phyloP scores from a whole-genome alignment of 2,113 vertebrate genomes.

The Morone saxatilis region DNA sequence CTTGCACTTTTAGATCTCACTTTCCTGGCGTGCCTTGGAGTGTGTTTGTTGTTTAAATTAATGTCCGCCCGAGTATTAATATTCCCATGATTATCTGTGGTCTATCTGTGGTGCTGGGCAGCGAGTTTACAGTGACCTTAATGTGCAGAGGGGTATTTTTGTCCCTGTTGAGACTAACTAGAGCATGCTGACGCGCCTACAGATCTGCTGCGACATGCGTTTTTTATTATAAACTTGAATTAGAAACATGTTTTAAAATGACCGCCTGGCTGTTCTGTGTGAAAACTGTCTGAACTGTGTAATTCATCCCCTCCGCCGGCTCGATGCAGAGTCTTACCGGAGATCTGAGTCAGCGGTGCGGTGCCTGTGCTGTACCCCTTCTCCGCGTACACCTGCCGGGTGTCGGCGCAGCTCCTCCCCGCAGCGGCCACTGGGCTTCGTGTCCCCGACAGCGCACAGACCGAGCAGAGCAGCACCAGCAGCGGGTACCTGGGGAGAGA shows the following conservation, averaged over 20 bases:
- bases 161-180: constrained; percentile 8
- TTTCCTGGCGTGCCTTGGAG: constrained; percentile 11
- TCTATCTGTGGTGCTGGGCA: neutral
- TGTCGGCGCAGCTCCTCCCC: constrained; percentile 88
- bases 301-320: neutral
- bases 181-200: constrained; percentile 17
- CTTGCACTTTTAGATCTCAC: constrained; percentile 28
- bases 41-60: neutral
- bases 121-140: constrained; percentile 22
- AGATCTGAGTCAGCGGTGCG: constrained; percentile 88
- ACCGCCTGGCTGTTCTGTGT: neutral
- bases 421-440: constrained; percentile 77
- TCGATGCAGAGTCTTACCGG: constrained; percentile 81
- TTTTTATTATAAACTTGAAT: neutral
- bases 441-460: constrained; percentile 57
- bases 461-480: constrained; percentile 66
- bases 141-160: constrained; percentile 19
- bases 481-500: constrained; percentile 44
- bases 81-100: neutral
- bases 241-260: neutral
- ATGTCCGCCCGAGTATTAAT: neutral
- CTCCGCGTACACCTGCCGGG: constrained; percentile 88
- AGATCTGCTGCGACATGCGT: constrained; percentile 5
- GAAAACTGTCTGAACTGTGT: neutral
- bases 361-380: constrained; percentile 88